Conservation (phyloP, 1,140 invertebrate genomes). For the Physella acuta region DNA sequence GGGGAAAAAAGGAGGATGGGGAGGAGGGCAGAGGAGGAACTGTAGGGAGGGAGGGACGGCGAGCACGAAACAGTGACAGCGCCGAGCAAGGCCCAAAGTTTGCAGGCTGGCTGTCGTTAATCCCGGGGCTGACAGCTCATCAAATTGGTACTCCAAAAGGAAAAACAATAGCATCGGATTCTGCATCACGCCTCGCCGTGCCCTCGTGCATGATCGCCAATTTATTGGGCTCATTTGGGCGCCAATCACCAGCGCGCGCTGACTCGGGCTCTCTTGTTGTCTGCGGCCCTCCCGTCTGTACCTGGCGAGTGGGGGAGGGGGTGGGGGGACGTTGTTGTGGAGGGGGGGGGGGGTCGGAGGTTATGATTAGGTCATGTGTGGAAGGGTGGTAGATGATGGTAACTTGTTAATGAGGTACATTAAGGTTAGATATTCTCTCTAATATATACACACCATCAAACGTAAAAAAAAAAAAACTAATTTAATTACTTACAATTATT, state of each 20-base stretch:
- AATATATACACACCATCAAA: background rate
- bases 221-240: constrained; percentile 15
- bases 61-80: background rate
- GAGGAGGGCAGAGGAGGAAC: too few species aligned
- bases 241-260: constrained; percentile 7
- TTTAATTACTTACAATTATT: background rate
- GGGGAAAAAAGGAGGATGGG: too few species aligned
- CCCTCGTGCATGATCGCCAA: constrained; percentile 14
- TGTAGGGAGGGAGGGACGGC: background rate
- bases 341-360: too few species aligned
- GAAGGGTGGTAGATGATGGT: too few species aligned
- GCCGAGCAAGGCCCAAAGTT: background rate
- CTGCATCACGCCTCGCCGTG: constrained; percentile 12
- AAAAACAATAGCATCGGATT: constrained; percentile 15
- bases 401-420: too few species aligned
- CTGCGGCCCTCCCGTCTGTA: too few species aligned
- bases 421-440: background rate
- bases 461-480: background rate
- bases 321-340: too few species aligned
- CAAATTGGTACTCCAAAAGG: background rate
- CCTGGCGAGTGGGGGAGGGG: too few species aligned
- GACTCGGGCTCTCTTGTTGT: too few species aligned
- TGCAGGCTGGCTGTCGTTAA: constrained; percentile 3
- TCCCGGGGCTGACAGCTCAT: constrained; percentile 11
- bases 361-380: too few species aligned